These are phyloP conservation scores for Conomelus anceps DNA, from an alignment of 2,888 invertebrate genomes.

Conservation along the genomic window DNA sequence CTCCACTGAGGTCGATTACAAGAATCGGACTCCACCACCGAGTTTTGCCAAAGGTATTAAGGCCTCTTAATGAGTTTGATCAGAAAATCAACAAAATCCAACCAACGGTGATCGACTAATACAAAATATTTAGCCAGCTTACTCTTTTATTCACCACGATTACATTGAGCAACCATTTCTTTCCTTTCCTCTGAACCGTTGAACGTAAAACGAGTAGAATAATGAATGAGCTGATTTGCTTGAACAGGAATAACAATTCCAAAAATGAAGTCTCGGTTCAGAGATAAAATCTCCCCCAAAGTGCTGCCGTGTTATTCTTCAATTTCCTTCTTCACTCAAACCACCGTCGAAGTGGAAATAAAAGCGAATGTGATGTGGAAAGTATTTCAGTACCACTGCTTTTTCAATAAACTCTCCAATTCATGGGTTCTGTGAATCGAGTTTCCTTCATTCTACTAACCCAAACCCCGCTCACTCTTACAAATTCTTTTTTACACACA, in stretches of 20 bases:
- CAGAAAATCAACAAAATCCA: too few species aligned
- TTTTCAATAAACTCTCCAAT: neutral
- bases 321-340: neutral
- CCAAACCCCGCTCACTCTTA: neutral
- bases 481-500: too few species aligned
- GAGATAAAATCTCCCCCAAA: neutral
- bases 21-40: too few species aligned
- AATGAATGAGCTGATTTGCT: neutral
- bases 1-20: too few species aligned
- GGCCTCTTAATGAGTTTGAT: too few species aligned
- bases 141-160: too few species aligned
- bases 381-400: neutral
- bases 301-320: neutral
- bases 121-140: too few species aligned
- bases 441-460: neutral
- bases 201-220: too few species aligned
- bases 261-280: neutral
- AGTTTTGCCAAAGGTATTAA: too few species aligned
- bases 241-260: neutral
- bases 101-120: too few species aligned
- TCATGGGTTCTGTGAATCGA: neutral
- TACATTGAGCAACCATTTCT: too few species aligned
- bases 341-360: neutral
- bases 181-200: too few species aligned
- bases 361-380: neutral